A percentile compares a stretch with the other conserved stretches of the same genome.
phyloP scores from a whole-genome alignment of 1,140 invertebrate genomes.

The Agrilus planipennis region DNA sequence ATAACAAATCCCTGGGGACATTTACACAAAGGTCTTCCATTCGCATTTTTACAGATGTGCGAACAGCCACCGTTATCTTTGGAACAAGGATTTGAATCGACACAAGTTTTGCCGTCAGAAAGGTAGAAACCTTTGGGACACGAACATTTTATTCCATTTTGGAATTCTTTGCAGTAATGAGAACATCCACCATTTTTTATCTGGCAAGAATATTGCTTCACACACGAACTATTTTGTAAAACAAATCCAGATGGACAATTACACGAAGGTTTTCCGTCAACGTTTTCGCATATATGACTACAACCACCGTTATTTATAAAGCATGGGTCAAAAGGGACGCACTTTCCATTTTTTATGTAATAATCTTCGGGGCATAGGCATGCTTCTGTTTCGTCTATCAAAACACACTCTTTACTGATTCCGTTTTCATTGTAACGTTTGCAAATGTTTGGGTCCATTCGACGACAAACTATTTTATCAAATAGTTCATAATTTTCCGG shows the following conservation, averaged over 20 bases:
- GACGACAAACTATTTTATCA: too few species aligned
- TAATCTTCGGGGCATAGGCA: slow-evolving; percentile 72
- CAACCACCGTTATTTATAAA: slow-evolving; percentile 41
- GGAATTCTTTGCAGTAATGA: slow-evolving; percentile 47
- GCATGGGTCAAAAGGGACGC: slow-evolving; percentile 44
- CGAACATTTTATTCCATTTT: slow-evolving; percentile 43
- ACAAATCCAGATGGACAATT: slow-evolving; percentile 14
- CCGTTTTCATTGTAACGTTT: too few species aligned
- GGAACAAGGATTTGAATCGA: neutral
- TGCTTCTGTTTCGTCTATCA: slow-evolving; percentile 42
- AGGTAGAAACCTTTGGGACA: slow-evolving; percentile 36
- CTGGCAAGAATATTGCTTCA: slow-evolving; percentile 34
- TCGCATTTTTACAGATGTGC: slow-evolving; percentile 5
- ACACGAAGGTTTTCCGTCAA: slow-evolving; percentile 14
- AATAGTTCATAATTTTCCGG: slow-evolving; percentile 24
- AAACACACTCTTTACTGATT: too few species aligned
- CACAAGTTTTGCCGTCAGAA: slow-evolving; percentile 29
- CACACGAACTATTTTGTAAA: slow-evolving; percentile 23
- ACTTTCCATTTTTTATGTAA: slow-evolving; percentile 36
- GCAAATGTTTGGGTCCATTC: too few species aligned
- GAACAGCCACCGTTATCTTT: slow-evolving; percentile 51
- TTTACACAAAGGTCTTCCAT: slow-evolving; percentile 37
- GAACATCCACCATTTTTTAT: slow-evolving; percentile 52
- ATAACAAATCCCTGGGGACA: too few species aligned
- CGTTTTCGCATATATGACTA: slow-evolving; percentile 32